Percentiles rank a stretch among this genome's conserved stretches.
phyloP scores from a whole-genome alignment of 1,140 invertebrate genomes.

The Oryctes rhinoceros region DNA sequence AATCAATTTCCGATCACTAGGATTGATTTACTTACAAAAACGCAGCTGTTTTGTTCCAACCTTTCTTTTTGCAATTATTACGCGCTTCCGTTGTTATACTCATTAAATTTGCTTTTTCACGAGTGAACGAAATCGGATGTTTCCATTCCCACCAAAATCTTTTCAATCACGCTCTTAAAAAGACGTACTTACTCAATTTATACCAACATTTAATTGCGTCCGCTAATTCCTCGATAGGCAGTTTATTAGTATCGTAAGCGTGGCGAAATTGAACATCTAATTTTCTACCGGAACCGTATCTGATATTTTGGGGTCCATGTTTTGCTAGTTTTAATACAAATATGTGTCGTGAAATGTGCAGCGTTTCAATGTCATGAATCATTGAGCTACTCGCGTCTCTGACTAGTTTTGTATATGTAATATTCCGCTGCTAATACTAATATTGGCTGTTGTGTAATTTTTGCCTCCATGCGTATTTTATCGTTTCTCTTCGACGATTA shows the following conservation, averaged over 20 bases:
- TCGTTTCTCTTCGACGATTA: neutral
- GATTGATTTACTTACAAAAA: too few relatives aligned
- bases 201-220: constrained; percentile 2
- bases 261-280: neutral
- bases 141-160: too few relatives aligned
- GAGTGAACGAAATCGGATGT: too few relatives aligned
- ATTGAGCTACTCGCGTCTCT: constrained; percentile 23
- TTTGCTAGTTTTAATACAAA: neutral
- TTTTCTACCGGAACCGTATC: neutral
- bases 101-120: too few relatives aligned
- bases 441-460: constrained; percentile 22
- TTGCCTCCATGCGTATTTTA: neutral
- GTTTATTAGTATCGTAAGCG: neutral
- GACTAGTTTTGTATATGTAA: neutral
- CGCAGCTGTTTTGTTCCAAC: too few relatives aligned
- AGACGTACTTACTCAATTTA: neutral
- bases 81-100: too few relatives aligned
- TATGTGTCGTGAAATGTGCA: constrained; percentile 21
- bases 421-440: constrained; percentile 7
- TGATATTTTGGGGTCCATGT: neutral
- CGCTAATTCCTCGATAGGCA: neutral
- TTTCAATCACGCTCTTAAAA: too few relatives aligned
- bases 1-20: too few relatives aligned
- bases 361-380: constrained; percentile 22
- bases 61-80: too few relatives aligned